Evolutionary conservation across 2,113 vertebrate species (phyloP).

Genomic region (Notothenia rossii): DNA sequence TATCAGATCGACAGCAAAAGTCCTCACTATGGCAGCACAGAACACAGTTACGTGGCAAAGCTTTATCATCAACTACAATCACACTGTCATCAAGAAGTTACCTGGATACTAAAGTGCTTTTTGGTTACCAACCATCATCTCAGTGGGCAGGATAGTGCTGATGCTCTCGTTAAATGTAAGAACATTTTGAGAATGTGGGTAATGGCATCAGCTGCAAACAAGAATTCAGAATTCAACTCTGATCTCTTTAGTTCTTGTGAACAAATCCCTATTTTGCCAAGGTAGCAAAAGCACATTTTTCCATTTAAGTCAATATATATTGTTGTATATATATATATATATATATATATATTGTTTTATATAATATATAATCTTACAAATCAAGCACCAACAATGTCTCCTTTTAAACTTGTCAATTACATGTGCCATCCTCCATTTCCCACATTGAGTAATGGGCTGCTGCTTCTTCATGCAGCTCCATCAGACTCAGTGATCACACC

Average conservation of each 20-base stretch:
- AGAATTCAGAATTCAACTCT: not conserved
- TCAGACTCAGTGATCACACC: slow-evolving; percentile 3
- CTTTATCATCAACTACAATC: not conserved
- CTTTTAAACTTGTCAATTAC: not conserved
- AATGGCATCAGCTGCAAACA: not conserved
- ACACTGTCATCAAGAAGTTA: slow-evolving; percentile 16
- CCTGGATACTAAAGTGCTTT: not conserved
- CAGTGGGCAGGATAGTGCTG: too few species aligned
- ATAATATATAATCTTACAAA: not conserved
- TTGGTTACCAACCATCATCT: not conserved
- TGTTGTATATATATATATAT: not conserved
- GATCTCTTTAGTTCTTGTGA: not conserved
- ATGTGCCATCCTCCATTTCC: not conserved
- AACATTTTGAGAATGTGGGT: not conserved
- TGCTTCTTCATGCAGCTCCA: not conserved
- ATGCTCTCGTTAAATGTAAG: slow-evolving; percentile 12
- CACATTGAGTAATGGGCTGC: not conserved
- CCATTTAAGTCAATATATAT: too few species aligned
- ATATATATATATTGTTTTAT: not conserved
- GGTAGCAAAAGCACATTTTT: not conserved
- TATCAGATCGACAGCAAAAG: slow-evolving; percentile 9
- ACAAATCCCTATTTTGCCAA: not conserved
- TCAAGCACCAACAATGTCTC: not conserved
- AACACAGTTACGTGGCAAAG: not conserved
- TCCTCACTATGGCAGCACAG: not conserved